These are phyloP conservation scores for Peucedramus taeniatus DNA, from an alignment of 2,113 vertebrate genomes.

Conservation along the genomic window DNA sequence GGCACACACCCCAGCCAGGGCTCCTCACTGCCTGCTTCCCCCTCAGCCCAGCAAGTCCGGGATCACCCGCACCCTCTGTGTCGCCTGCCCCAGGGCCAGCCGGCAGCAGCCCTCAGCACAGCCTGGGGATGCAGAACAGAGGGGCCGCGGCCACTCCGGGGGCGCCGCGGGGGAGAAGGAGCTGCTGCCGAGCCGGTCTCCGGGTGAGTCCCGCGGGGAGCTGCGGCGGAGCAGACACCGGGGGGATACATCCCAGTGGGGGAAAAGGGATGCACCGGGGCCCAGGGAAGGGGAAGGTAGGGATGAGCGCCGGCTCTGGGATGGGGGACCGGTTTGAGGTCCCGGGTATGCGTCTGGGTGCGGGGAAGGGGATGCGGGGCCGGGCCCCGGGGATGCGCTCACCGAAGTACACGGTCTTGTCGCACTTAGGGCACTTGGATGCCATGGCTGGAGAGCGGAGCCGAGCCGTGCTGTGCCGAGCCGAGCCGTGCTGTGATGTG, in stretches of 20 bases:
- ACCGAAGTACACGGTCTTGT: slow-evolving; percentile 96
- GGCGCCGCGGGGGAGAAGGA: neutral
- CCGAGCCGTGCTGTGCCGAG: neutral
- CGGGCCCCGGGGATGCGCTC: slow-evolving; percentile 51
- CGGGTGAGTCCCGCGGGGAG: neutral
- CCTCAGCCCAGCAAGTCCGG: neutral
- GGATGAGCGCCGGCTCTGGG: neutral
- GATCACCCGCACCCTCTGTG: neutral
- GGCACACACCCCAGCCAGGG: too few species aligned
- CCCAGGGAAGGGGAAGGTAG: too few species aligned
- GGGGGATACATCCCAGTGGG: neutral
- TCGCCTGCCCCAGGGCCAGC: neutral
- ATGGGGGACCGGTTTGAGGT: neutral
- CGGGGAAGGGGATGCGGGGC: neutral
- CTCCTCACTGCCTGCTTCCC: neutral
- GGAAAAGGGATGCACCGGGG: neutral
- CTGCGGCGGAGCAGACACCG: neutral
- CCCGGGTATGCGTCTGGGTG: neutral
- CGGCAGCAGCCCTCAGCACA: neutral
- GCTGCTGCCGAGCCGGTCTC: neutral
- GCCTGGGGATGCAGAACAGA: neutral
- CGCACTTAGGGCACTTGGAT: slow-evolving; percentile 94
- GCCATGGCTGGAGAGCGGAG: slow-evolving; percentile 73
- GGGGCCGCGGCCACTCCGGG: neutral
- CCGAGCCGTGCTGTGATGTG: neutral